These are phyloP conservation scores for Drosophila robusta DNA, from an alignment of 2,888 invertebrate genomes.

Conservation along the genomic window DNA sequence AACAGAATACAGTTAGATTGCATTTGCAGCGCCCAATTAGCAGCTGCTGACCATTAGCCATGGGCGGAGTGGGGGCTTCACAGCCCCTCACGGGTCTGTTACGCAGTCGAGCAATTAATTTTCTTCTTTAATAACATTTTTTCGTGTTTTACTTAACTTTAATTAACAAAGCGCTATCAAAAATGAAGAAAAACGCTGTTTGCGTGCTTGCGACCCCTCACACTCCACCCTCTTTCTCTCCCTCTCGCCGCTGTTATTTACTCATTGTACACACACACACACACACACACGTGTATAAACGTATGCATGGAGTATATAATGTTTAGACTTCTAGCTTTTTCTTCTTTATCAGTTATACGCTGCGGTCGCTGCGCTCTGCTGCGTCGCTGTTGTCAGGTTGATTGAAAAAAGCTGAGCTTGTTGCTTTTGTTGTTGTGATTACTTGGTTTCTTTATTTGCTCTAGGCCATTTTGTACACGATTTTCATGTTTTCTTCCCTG, in stretches of 20 bases:
- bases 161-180: conserved; percentile 46
- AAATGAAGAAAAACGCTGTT: conserved; percentile 24
- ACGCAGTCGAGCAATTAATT: conserved; percentile 27
- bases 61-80: background rate
- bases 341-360: conserved; percentile 56
- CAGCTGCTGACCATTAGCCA: conserved; percentile 39
- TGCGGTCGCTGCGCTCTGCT: conserved; percentile 58
- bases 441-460: conserved; percentile 46
- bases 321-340: conserved; percentile 51
- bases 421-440: conserved; percentile 34
- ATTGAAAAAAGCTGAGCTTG: conserved; percentile 48
- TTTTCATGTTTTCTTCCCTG: conserved; percentile 49
- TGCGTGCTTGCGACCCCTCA: conserved; percentile 30
- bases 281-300: background rate
- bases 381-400: conserved; percentile 50
- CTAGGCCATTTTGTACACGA: conserved; percentile 61
- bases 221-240: background rate
- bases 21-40: conserved; percentile 44
- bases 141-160: conserved; percentile 45
- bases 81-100: too few relatives aligned
- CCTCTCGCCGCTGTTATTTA: conserved; percentile 7
- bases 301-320: conserved; percentile 22
- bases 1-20: conserved; percentile 35
- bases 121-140: conserved; percentile 25
- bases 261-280: conserved; percentile 5